Base-by-base conservation (phyloP, 2,797 vertebrate genomes). In the Cryptoprocta ferox region DNA sequence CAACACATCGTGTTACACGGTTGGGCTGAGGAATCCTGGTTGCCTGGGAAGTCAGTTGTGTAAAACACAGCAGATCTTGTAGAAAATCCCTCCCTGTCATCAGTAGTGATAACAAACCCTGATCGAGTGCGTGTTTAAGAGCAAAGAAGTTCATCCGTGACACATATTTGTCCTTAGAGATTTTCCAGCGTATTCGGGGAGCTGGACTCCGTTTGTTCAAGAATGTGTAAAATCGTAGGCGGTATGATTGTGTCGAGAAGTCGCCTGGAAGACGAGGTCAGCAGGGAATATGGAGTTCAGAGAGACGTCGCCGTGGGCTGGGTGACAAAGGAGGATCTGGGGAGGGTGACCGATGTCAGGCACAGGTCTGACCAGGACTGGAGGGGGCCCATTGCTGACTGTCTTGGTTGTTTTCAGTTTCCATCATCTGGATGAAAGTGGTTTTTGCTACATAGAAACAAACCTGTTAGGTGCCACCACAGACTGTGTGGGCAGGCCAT, bases 221-320 rank as follows among this genome's bases (percentile, higher is more conserved):
- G 61, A 50, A 3, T 11, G 39, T 83, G 45, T 15, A 5, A 79
- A 39, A 9, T 53, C 39, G 9, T 45, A 3, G 70, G 45, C 13
- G 13, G 11, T 9, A 35, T 4, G 42, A 2, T 5, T 65, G 63
- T 39, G 26, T 79, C 14, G 37, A 24, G 24, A 61, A 63, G 35
- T 5, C 50, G 30, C 32, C 19, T 19, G 9, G 65, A 66, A 18
- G 42, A 45, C 19, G 11, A 50, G 86, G 19, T 91, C 50, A 53
- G 48, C 32, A 53, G 59, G 32, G 28, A 24, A 8, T 16, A 12
- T 4, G 6, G 30, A 42, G 26, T 28, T 2, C 1, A 4, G 59
- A 30, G 37, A 56, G 59, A 53, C 4, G 2, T 12, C 4, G 10
- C 61, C 3, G 5, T 2, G 50, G 15, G 10, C 1, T 26, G 24